A percentile compares a stretch with the other conserved stretches of the same genome.
Conservation (phyloP, 2,797 vertebrate species). For the Vultur gryphus region DNA sequence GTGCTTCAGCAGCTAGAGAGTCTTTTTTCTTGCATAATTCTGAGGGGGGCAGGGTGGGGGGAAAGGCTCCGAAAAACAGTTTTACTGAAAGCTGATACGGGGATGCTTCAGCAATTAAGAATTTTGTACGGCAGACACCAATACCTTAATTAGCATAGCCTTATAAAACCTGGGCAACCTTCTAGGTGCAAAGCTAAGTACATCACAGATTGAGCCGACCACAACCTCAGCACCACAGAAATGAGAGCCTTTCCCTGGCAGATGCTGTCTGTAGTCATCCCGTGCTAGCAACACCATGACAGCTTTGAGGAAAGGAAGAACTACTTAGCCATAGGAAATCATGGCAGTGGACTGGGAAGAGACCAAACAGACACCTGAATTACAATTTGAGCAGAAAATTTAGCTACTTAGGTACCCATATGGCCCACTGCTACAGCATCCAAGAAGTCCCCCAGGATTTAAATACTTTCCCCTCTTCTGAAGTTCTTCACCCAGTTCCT, state of each 20-base stretch:
- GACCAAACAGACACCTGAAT: not conserved
- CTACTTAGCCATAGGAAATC: not conserved
- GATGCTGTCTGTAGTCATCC: not conserved
- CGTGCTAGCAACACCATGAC: rapidly evolving
- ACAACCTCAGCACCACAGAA: not conserved
- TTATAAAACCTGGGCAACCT: not conserved
- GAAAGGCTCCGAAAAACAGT: not conserved
- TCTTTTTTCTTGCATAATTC: not conserved
- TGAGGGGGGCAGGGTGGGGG: too few relatives aligned
- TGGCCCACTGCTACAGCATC: not conserved
- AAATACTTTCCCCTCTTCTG: not conserved
- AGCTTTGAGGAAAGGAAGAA: not conserved
- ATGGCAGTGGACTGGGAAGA: not conserved
- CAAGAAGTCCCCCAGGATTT: not conserved
- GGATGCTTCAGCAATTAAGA: not conserved
- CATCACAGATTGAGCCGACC: not conserved
- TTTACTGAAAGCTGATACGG: not conserved
- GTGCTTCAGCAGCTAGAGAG: not conserved
- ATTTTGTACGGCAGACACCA: not conserved
- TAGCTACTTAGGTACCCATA: not conserved
- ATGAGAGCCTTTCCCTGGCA: not conserved
- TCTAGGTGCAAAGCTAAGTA: not conserved
- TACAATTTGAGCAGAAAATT: not conserved
- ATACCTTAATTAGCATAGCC: not conserved
- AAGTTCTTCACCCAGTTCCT: not conserved